Conservation (phyloP, 35 echinoderm and acorn worm genomes). For the Hemicentrotus pulcherrimus region DNA sequence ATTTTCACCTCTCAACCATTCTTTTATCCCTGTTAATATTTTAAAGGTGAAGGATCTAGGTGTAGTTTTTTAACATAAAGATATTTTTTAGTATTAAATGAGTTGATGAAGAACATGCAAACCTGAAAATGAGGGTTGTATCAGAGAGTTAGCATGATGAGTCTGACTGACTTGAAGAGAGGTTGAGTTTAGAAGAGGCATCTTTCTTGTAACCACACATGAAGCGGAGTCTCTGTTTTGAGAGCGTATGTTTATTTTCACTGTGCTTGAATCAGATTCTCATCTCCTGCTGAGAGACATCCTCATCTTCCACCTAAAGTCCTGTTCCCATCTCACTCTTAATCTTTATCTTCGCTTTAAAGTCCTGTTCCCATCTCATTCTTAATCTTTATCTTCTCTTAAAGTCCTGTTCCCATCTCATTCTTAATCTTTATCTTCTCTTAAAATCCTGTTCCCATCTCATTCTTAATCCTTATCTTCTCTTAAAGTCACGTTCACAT, state of each 20-base stretch:
- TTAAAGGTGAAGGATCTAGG: not conserved
- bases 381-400: not conserved
- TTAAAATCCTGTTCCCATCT: too few species aligned
- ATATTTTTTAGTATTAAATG: not conserved
- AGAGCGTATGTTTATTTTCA: conserved; percentile 30
- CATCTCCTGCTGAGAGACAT: conserved; percentile 27
- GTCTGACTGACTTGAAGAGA: not conserved
- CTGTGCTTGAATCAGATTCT: conserved; percentile 32
- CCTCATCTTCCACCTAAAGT: not conserved
- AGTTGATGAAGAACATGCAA: not conserved
- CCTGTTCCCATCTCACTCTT: not conserved
- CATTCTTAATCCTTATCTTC: too few species aligned
- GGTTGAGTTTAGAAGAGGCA: not conserved
- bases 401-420: not conserved
- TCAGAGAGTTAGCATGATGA: not conserved
- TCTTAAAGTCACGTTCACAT: too few species aligned
- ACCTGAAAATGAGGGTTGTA: not conserved
- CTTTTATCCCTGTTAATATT: not conserved
- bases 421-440: too few species aligned
- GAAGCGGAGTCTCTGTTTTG: conserved; percentile 30
- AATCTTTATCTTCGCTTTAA: not conserved
- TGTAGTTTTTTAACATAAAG: not conserved
- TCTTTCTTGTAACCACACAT: conserved; percentile 19
- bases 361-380: not conserved
- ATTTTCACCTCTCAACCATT: not conserved